Base-by-base conservation (phyloP, 2,113 vertebrate genomes). In the Psittacara wagleri region DNA sequence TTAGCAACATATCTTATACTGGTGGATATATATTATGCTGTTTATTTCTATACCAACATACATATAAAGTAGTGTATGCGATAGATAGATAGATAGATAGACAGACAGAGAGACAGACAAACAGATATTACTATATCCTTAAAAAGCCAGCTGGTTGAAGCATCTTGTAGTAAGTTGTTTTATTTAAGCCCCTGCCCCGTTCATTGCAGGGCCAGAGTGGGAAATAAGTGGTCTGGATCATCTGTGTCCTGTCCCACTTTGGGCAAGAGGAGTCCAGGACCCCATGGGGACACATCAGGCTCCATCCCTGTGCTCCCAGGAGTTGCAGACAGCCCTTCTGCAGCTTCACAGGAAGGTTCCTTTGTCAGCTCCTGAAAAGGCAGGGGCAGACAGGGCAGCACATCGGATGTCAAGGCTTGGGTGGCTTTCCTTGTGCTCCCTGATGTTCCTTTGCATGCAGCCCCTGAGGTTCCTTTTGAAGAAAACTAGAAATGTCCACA, bases 21-120 rank as follows among this genome's bases (percentile, higher is more conserved):
- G 11, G 10, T 51, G 23, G 33, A 9, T 61, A 28, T 63, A 14
- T 68, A 39, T 39, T 55, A 28, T 16, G 37, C 23, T 55, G 28
- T 7, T 66, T 62, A 55, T 33, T 66, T 84, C 66, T 78, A 0
- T 68, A 23, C 41, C 17, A 67, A 39, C 12, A 28, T 68, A 75
- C 59, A 37, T 39, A 31, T 11, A 7, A 46, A 87, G 25, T 24
- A 7, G 17, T 62, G 6, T 67, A 22, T 12, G 1, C 4, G 3
- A 37, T 27, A 33, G 44, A 1, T 10, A 77, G 22, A 1, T 8
- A 77, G 13, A 9, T 43, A 43, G 43, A 43, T 4, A 35, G 63
- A 6, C 6, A n/a, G 44, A 1, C 4, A 77, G 12, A 9, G 1
- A 35, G 33, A 18, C 0, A 35, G 51, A 35, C 5, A 48, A 28